phyloP scores from a whole-genome alignment of 2,797 vertebrate genomes.

The Aplochiton taeniatus region DNA sequence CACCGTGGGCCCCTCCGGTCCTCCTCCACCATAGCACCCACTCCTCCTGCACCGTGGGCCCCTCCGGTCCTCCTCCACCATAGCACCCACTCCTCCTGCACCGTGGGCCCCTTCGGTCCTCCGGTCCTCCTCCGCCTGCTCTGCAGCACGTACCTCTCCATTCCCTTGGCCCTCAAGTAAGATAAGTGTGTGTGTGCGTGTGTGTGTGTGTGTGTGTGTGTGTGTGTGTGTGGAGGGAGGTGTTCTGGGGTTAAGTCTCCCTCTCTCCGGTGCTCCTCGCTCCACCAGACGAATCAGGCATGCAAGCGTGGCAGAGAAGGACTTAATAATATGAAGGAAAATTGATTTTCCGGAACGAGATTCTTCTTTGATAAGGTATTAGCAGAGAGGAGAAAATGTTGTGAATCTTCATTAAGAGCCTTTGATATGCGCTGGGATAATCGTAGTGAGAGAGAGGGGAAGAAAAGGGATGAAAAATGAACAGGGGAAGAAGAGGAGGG shows the following conservation, averaged over 20 bases:
- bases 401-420: conserved; percentile 84
- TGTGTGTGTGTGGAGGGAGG: conserved; percentile 39
- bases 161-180: too few relatives aligned
- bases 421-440: conserved; percentile 79
- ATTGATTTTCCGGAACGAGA: conserved; percentile 86
- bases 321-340: conserved; percentile 84
- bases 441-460: conserved; percentile 56
- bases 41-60: too few relatives aligned
- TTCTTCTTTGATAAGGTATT: conserved; percentile 85
- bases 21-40: too few relatives aligned
- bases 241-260: conserved; percentile 71
- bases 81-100: too few relatives aligned
- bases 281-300: conserved; percentile 70
- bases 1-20: too few relatives aligned
- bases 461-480: conserved; percentile 73
- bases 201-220: too few relatives aligned
- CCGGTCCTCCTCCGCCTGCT: too few relatives aligned
- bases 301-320: conserved; percentile 74
- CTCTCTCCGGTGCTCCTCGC: conserved; percentile 64
- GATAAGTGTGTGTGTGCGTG: conserved; percentile 31
- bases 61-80: too few relatives aligned
- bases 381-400: conserved; percentile 79
- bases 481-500: conserved; percentile 54
- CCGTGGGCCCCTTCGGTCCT: too few relatives aligned
- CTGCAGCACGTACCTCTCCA: too few relatives aligned